A percentile compares a stretch with the other conserved stretches of the same genome.
These are phyloP conservation scores for Turritopsis dohrnii DNA, from an alignment of 30 jellyfish, hydroid and myxozoan genomes.

Conservation along the genomic window DNA sequence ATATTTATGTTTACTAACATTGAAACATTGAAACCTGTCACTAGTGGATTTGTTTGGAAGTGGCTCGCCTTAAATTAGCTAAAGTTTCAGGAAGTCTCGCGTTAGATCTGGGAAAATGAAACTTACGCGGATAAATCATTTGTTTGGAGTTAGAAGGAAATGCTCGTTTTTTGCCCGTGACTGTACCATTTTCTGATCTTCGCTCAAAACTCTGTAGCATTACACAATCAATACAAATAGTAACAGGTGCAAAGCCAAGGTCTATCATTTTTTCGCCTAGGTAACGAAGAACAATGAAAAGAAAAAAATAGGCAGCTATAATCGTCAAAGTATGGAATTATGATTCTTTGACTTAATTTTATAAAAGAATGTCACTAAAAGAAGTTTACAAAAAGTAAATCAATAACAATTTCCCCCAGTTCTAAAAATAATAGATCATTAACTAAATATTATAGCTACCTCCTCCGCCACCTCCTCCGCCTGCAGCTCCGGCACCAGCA, in stretches of 20 bases:
- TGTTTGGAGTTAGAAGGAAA: background rate
- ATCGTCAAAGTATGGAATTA: too few species aligned
- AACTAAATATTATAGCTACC: background rate
- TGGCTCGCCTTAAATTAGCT: conserved; percentile 21
- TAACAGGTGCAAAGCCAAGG: background rate
- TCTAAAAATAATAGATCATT: too few species aligned
- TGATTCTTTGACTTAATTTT: too few species aligned
- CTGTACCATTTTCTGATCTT: background rate
- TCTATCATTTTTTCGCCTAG: background rate
- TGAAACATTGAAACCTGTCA: too few species aligned
- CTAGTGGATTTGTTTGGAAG: background rate
- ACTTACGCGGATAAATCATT: conserved; percentile 5
- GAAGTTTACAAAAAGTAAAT: background rate
- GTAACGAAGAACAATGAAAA: background rate
- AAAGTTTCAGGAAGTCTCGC: conserved; percentile 11
- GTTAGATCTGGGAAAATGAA: conserved; percentile 10
- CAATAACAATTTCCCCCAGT: background rate
- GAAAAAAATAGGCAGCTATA: too few species aligned
- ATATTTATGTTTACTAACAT: too few species aligned
- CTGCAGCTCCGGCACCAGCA: conserved; percentile 48
- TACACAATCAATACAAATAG: background rate
- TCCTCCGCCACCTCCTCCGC: conserved; percentile 35
- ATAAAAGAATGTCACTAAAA: too few species aligned
- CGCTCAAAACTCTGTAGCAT: background rate
- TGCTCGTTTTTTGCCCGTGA: background rate